Evolutionary conservation across 2,888 invertebrate genomes (phyloP).

Genomic region (Tinea semifulvella): DNA sequence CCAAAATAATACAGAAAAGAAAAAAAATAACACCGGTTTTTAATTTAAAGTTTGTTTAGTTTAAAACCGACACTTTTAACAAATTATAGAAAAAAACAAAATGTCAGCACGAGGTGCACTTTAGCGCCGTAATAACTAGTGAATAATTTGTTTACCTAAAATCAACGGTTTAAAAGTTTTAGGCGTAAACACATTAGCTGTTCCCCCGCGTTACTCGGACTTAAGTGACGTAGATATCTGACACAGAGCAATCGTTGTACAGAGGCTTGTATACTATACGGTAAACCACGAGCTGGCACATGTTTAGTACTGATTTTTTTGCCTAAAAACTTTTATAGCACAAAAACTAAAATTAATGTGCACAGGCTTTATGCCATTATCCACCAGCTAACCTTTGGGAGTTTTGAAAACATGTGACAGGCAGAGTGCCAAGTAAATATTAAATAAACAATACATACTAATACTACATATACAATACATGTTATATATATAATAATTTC

Average conservation of each 20-base stretch:
- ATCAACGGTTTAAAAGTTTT: conserved; percentile 21
- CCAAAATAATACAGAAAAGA: conserved; percentile 18
- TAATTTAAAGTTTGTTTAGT: too few species aligned
- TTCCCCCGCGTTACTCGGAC: conserved; percentile 17
- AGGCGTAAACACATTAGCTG: conserved; percentile 31
- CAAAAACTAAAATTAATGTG: too few species aligned
- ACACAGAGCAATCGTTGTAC: too few species aligned
- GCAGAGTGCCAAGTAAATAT: too few species aligned
- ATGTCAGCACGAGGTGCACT: conserved; percentile 13
- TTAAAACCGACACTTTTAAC: conserved; percentile 10
- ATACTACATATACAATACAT: too few species aligned
- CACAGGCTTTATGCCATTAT: too few species aligned
- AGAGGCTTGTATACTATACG: conserved; percentile 12
- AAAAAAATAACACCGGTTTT: conserved; percentile 17
- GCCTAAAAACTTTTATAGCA: too few species aligned
- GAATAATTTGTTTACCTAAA: conserved; percentile 17
- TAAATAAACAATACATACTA: too few species aligned
- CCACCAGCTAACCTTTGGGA: too few species aligned
- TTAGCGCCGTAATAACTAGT: conserved; percentile 7
- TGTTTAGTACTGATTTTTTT: too few species aligned
- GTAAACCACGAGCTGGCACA: not conserved
- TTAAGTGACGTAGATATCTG: conserved; percentile 20
- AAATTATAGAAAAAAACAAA: conserved; percentile 8
- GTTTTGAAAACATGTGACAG: too few species aligned
- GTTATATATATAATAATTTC: too few species aligned